Evolutionary conservation across 2,888 invertebrate genomes (phyloP).

Genomic region (Oxyscelio sp.): DNA sequence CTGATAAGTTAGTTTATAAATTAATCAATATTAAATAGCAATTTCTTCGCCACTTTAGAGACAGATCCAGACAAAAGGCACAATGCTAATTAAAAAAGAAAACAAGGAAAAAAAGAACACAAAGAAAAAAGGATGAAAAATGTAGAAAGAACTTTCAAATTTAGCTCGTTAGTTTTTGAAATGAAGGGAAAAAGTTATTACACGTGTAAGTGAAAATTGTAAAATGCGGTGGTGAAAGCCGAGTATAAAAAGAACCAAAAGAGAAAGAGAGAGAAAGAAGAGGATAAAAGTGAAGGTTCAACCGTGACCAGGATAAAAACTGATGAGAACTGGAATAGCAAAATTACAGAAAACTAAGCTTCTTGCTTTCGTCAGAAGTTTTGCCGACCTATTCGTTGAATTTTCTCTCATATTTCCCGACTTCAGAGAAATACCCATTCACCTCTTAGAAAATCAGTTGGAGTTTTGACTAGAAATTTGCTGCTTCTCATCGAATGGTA

Average conservation of each 20-base stretch:
- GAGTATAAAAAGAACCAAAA: slow-evolving; percentile 40
- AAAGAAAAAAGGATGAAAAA: not conserved
- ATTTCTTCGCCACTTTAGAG: not conserved
- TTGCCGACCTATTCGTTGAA: slow-evolving; percentile 74
- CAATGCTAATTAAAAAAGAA: slow-evolving; percentile 27
- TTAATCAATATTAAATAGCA: not conserved
- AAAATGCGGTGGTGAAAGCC: slow-evolving; percentile 47
- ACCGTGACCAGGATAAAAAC: slow-evolving; percentile 67
- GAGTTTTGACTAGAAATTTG: slow-evolving; percentile 65
- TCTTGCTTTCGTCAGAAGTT: slow-evolving; percentile 78
- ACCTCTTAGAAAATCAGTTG: slow-evolving; percentile 68
- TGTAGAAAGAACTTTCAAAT: slow-evolving; percentile 22
- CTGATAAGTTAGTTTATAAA: not conserved
- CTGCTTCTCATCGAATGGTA: slow-evolving; percentile 34
- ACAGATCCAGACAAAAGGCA: not conserved
- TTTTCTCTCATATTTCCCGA: slow-evolving; percentile 82
- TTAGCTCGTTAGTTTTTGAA: slow-evolving; percentile 30
- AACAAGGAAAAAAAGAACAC: no score
- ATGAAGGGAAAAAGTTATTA: slow-evolving; percentile 46
- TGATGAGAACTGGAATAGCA: slow-evolving; percentile 69
- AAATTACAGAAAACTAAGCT: slow-evolving; percentile 79
- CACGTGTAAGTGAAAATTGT: slow-evolving; percentile 51
- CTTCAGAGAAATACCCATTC: slow-evolving; percentile 79
- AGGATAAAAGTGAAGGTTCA: slow-evolving; percentile 57
- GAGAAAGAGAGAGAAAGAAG: not conserved